A percentile compares a stretch with the other conserved stretches of the same genome.
These are phyloP conservation scores for Suricata suricatta DNA, from an alignment of 2,113 vertebrate genomes.

Conservation along the genomic window DNA sequence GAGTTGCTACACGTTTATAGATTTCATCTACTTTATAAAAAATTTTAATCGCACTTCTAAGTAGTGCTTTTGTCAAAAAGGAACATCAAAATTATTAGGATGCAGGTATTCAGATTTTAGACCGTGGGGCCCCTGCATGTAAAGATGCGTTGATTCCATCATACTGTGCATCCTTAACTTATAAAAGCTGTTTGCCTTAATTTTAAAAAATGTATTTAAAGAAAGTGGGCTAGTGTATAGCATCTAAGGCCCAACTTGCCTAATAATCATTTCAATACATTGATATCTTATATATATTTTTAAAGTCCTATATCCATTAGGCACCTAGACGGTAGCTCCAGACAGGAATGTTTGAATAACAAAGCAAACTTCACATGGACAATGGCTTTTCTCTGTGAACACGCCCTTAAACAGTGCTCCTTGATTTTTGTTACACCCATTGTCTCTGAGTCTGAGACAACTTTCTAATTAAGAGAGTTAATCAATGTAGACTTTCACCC, in stretches of 20 bases:
- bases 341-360: background rate
- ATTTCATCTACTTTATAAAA: background rate
- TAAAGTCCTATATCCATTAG: background rate
- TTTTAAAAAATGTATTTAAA: background rate
- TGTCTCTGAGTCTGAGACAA: background rate
- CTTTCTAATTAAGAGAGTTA: background rate
- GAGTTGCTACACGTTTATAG: background rate
- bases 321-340: background rate
- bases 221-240: background rate
- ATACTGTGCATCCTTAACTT: fast-evolving
- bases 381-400: background rate
- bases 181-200: background rate
- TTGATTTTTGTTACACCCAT: background rate
- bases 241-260: background rate
- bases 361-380: background rate
- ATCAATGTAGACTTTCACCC: background rate
- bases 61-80: background rate
- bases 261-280: background rate
- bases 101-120: background rate
- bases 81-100: background rate
- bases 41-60: background rate
- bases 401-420: background rate
- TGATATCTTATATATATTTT: background rate
- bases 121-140: background rate
- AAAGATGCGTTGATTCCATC: background rate